Conservation (phyloP, 2,113 vertebrate genomes). For the Crotalus helleri region DNA sequence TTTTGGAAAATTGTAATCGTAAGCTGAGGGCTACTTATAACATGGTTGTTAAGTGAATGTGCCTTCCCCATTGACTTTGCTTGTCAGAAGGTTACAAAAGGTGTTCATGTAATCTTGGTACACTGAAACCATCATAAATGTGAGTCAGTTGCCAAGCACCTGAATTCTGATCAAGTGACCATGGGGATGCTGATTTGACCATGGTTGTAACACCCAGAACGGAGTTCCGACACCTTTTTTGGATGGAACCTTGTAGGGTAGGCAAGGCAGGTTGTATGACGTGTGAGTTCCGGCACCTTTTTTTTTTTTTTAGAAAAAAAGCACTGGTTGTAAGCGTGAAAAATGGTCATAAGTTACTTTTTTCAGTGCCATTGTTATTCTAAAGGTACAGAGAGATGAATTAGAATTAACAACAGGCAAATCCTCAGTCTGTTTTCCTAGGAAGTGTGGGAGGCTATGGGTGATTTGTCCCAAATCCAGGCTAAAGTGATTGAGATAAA, state of each 20-base stretch:
- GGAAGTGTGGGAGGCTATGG: not conserved
- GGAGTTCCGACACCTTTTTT: no score
- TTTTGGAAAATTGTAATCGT: not conserved
- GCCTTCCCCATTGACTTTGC: not conserved
- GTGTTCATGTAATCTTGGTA: no score
- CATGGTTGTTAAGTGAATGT: not conserved
- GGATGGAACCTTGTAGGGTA: no score
- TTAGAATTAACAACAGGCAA: not conserved
- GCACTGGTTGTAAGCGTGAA: no score
- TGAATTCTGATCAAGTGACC: not conserved
- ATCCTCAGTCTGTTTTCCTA: not conserved
- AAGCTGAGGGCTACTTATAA: not conserved
- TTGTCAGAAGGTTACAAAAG: no score
- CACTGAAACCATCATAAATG: not conserved
- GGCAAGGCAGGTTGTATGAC: no score
- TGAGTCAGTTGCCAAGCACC: not conserved
- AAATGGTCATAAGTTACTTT: not conserved
- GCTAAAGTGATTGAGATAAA: not conserved
- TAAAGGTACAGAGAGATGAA: not conserved
- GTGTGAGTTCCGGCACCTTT: no score
- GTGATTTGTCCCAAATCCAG: not conserved
- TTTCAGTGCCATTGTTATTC: not conserved
- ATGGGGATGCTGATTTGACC: no score
- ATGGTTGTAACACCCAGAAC: no score
- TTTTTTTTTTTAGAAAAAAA: no score